These are phyloP conservation scores for Odontomachus brunneus DNA, from an alignment of 1,140 invertebrate species.

Conservation along the genomic window DNA sequence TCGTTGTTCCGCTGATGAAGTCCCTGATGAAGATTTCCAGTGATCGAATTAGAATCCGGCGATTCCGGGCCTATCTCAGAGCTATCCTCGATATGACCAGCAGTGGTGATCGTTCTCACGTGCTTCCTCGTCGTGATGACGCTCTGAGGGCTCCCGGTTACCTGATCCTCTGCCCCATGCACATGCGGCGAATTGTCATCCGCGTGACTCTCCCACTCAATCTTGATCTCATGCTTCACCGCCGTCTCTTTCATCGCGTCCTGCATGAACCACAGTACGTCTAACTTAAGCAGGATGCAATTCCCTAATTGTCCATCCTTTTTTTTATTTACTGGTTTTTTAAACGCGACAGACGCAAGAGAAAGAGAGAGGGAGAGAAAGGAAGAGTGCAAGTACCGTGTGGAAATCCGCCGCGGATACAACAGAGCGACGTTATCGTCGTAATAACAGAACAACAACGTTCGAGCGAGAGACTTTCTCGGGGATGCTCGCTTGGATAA, in stretches of 20 bases:
- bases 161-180: slow-evolving; percentile 58
- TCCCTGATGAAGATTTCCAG: slow-evolving; percentile 73
- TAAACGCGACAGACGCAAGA: neutral
- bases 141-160: slow-evolving; percentile 70
- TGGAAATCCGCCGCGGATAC: slow-evolving; percentile 14
- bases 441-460: slow-evolving; percentile 31
- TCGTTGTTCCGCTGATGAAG: slow-evolving; percentile 73
- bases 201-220: slow-evolving; percentile 81
- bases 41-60: slow-evolving; percentile 74
- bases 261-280: slow-evolving; percentile 62
- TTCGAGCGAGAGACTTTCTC: slow-evolving; percentile 35
- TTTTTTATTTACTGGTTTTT: neutral
- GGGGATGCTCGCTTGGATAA: slow-evolving; percentile 58
- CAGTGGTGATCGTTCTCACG: slow-evolving; percentile 87
- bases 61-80: slow-evolving; percentile 80
- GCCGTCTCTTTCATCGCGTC: slow-evolving; percentile 82
- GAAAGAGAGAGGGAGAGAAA: no score
- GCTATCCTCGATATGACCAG: slow-evolving; percentile 86
- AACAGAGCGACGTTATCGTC: slow-evolving; percentile 42
- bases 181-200: slow-evolving; percentile 76
- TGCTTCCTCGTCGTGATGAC: slow-evolving; percentile 87
- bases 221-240: slow-evolving; percentile 82
- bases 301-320: neutral
- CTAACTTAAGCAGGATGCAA: neutral
- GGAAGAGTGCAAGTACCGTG: no score